A percentile compares a stretch with the other conserved stretches of the same genome.
Evolutionary conservation across 1,140 invertebrate genomes (phyloP).

Genomic region (Bathynomus jamesi): DNA sequence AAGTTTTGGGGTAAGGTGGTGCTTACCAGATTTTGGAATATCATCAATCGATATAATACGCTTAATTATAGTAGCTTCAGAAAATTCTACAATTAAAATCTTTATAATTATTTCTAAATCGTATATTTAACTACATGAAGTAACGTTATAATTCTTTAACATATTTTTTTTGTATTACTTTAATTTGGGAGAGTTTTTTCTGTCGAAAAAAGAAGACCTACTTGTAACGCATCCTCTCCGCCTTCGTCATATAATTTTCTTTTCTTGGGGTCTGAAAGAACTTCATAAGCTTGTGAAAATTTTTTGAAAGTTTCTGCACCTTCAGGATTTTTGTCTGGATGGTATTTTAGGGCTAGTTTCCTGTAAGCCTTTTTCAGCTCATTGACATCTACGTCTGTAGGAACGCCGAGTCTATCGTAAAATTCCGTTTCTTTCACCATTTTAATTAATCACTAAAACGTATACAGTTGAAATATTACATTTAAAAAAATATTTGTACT

Average conservation of each 20-base stretch:
- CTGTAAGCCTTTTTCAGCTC: conserved; percentile 95
- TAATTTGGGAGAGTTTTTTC: background rate
- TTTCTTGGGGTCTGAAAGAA: conserved; percentile 59
- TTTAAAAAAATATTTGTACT: too few species aligned
- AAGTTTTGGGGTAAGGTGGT: too few species aligned
- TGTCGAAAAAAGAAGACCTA: conserved; percentile 10
- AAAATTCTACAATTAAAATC: too few species aligned
- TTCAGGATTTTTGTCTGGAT: conserved; percentile 98
- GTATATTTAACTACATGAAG: too few species aligned
- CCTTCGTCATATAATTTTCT: conserved; percentile 53
- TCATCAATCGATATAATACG: too few species aligned
- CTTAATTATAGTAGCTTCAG: too few species aligned
- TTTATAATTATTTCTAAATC: too few species aligned
- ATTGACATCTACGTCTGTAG: conserved; percentile 73
- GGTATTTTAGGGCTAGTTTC: conserved; percentile 92
- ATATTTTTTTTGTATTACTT: too few species aligned
- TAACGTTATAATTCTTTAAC: too few species aligned
- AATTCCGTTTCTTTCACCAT: conserved; percentile 98
- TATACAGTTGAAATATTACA: too few species aligned
- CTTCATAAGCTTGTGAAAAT: conserved; percentile 79
- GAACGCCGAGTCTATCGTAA: conserved; percentile 92
- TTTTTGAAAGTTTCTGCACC: conserved; percentile 89
- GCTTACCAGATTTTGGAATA: too few species aligned
- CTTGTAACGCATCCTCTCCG: conserved; percentile 57
- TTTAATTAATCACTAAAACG: too few species aligned